Evolutionary conservation across 2,797 vertebrate species (phyloP).

Genomic region (Coilia nasus): DNA sequence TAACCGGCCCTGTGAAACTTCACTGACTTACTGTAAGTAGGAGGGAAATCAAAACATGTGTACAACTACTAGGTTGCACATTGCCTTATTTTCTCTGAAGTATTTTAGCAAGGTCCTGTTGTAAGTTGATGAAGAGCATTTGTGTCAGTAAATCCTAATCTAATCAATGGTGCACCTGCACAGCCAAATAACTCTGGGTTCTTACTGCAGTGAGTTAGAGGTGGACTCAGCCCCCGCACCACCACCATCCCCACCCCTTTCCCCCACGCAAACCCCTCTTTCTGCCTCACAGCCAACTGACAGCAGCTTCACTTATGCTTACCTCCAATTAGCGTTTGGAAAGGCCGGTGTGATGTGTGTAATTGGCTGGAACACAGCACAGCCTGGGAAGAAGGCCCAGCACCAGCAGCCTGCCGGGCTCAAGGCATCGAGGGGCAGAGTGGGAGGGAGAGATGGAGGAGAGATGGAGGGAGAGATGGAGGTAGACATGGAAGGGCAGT

Average conservation of each 20-base stretch:
- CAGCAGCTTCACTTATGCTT: background rate
- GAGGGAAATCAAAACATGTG: too few relatives aligned
- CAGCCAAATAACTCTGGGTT: too few relatives aligned
- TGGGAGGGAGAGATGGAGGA: background rate
- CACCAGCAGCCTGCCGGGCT: background rate
- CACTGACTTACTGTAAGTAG: too few relatives aligned
- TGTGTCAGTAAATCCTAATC: background rate
- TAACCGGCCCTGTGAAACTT: too few relatives aligned
- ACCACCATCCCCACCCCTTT: background rate
- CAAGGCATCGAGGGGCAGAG: background rate
- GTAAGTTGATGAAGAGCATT: background rate
- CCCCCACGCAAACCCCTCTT: background rate
- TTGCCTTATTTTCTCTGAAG: too few relatives aligned
- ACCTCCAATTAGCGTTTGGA: background rate
- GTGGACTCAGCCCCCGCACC: background rate
- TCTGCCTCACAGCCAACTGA: background rate
- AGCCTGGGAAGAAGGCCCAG: background rate
- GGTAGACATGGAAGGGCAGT: too few relatives aligned
- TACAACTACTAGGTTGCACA: too few relatives aligned
- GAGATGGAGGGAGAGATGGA: background rate
- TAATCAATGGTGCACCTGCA: background rate
- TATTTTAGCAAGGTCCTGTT: too few relatives aligned
- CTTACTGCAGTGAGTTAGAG: too few relatives aligned
- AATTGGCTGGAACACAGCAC: background rate
- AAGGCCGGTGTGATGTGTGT: conserved; percentile 4